phyloP scores from a whole-genome alignment of 2,797 vertebrate species.

The Threskiornis aethiopicus region DNA sequence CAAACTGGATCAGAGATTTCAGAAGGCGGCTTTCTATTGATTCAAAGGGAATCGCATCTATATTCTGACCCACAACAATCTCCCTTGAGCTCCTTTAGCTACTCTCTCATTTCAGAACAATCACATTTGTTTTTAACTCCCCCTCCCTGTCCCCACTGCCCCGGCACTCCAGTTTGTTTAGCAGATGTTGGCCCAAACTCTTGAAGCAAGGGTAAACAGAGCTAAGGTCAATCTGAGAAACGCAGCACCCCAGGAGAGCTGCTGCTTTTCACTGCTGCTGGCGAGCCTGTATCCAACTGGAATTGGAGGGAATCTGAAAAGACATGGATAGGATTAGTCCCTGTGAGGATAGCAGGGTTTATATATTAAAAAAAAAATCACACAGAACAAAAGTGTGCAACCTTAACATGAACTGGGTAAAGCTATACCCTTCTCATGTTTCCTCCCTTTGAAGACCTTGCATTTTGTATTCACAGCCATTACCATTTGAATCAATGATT shows the following conservation, averaged over 20 bases:
- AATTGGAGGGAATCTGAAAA: neutral
- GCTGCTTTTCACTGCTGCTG: conserved; percentile 1
- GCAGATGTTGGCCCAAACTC: conserved; percentile 32
- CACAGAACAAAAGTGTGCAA: conserved; percentile 2
- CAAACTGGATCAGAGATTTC: neutral
- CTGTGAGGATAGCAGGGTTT: neutral
- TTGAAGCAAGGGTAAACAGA: conserved; percentile 35
- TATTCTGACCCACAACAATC: neutral
- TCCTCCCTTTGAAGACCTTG: conserved; percentile 49
- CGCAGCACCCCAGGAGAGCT: conserved; percentile 3
- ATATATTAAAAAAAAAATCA: neutral
- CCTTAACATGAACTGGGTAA: conserved; percentile 13
- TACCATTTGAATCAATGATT: conserved; percentile 66
- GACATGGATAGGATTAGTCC: neutral
- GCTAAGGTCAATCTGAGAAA: conserved; percentile 48
- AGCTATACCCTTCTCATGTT: conserved; percentile 15
- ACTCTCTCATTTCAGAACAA: neutral
- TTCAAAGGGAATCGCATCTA: neutral
- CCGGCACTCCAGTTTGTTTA: neutral
- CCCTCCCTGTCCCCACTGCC: neutral
- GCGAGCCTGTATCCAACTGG: neutral
- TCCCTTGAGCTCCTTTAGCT: neutral
- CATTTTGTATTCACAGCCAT: conserved; percentile 62
- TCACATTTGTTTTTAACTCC: neutral
- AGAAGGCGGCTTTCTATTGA: neutral